Percentiles rank a stretch among this genome's conserved stretches.
phyloP scores from a whole-genome alignment of 2,797 vertebrate species.

The Pangasius krempfi region DNA sequence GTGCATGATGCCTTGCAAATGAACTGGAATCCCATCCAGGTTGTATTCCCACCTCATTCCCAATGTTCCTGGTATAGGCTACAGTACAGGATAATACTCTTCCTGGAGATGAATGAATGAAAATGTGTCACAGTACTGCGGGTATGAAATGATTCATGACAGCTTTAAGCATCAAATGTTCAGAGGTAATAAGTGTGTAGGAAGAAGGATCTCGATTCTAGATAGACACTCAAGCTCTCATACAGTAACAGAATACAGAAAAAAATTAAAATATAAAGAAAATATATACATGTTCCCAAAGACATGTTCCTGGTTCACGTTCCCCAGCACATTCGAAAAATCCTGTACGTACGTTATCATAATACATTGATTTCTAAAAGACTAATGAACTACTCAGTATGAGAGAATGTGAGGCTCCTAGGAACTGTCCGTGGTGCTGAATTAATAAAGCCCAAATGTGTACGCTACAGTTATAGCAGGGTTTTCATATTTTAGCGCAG shows the following conservation, averaged over 20 bases:
- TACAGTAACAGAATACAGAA: not conserved
- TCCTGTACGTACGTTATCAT: not conserved
- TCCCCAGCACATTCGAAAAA: not conserved
- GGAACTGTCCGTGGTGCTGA: conserved; percentile 71
- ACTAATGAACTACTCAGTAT: not conserved
- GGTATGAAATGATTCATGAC: not conserved
- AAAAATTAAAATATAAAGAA: not conserved
- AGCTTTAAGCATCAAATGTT: not conserved
- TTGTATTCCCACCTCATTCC: not conserved
- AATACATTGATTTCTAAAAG: not conserved
- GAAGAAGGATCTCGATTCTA: not conserved
- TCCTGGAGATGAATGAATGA: not conserved
- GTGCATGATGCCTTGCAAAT: not conserved
- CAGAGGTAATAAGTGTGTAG: not conserved
- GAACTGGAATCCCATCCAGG: not conserved
- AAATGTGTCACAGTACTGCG: not conserved
- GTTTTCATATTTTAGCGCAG: conserved; percentile 30
- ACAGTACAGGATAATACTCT: not conserved
- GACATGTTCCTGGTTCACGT: not conserved
- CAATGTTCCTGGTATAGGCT: not conserved
- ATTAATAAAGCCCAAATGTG: conserved; percentile 19
- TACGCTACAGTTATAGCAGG: not conserved
- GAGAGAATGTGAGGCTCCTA: conserved; percentile 11
- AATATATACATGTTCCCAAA: not conserved
- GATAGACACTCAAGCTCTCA: not conserved